Percentiles rank a stretch among this genome's conserved stretches.
Evolutionary conservation across 2,888 invertebrate genomes (phyloP).

Genomic region (Galeruca laticollis): DNA sequence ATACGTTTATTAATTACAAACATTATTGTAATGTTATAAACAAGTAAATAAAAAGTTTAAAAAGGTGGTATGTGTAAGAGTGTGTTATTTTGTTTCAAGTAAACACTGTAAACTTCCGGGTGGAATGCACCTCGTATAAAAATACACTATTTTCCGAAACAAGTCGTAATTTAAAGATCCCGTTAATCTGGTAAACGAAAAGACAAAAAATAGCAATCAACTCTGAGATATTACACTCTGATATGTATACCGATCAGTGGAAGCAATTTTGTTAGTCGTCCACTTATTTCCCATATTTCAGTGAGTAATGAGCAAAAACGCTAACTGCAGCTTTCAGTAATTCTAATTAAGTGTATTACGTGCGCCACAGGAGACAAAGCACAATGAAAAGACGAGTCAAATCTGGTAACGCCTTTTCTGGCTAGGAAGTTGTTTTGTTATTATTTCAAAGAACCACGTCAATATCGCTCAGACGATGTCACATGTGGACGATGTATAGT

Average conservation of each 20-base stretch:
- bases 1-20: too few species aligned
- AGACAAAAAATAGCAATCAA: conserved; percentile 4
- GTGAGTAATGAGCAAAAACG: background rate
- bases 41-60: background rate
- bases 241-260: background rate
- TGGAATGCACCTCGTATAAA: background rate
- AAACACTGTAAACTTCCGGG: background rate
- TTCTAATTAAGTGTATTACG: background rate
- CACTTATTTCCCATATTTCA: background rate
- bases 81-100: background rate
- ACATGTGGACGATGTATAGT: too few species aligned
- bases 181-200: conserved; percentile 5
- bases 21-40: background rate
- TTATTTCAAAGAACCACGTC: too few species aligned
- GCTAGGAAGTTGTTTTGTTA: too few species aligned
- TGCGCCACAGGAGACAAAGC: background rate
- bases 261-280: background rate
- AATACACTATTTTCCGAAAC: conserved; percentile 2
- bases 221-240: conserved; percentile 4
- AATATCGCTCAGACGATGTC: too few species aligned
- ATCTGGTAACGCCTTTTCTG: background rate
- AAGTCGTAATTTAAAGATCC: background rate
- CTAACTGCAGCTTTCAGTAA: background rate
- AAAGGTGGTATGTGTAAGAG: background rate
- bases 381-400: background rate